phyloP scores from a whole-genome alignment of 2,797 vertebrate genomes.

The Parambassis ranga region DNA sequence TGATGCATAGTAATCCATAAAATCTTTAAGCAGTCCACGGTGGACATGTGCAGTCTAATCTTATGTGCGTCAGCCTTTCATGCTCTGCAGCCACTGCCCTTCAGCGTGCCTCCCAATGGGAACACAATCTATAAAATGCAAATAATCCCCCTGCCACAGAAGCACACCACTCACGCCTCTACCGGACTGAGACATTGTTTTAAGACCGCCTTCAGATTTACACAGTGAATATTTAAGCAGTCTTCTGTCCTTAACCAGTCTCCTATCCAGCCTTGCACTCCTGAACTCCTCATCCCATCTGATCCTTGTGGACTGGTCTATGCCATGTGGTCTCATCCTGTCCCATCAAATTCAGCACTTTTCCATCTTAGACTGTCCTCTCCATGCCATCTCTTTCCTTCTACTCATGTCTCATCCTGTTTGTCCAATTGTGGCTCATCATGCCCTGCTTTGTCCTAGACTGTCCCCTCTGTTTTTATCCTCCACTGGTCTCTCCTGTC shows the following conservation, averaged over 20 bases:
- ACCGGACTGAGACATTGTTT: neutral
- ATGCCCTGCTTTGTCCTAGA: neutral
- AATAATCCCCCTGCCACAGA: slow-evolving; percentile 5
- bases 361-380: neutral
- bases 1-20: slow-evolving; percentile 26
- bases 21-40: neutral
- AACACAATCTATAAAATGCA: slow-evolving; percentile 24
- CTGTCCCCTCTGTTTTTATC: neutral
- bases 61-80: neutral
- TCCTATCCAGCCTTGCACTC: neutral
- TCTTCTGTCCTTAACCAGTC: neutral
- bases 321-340: neutral
- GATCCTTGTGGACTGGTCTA: no score
- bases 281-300: no score
- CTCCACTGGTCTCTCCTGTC: neutral
- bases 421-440: neutral
- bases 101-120: neutral
- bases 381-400: neutral
- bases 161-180: neutral
- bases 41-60: slow-evolving; percentile 1
- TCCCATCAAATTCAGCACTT: neutral
- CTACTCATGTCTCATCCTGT: neutral
- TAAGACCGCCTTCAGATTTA: neutral
- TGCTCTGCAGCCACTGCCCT: neutral
- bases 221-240: neutral